Conservation (phyloP, 2,797 vertebrate genomes). For the Clarias laeviceps region DNA sequence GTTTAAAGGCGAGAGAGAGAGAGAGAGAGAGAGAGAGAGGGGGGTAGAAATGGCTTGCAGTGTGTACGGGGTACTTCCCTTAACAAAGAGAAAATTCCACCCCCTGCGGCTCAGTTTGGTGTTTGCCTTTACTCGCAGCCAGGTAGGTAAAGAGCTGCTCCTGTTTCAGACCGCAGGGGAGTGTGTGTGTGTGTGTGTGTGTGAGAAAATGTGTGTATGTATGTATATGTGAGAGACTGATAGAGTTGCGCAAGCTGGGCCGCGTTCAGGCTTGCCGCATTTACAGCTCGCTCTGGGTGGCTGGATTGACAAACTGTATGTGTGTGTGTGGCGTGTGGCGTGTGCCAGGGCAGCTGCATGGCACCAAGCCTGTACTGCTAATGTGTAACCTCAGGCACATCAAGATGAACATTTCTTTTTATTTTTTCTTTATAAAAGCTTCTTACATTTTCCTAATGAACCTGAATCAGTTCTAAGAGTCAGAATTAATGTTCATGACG, state of each 20-base stretch:
- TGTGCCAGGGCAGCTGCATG: slow-evolving; percentile 73
- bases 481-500: too few relatives aligned
- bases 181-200: slow-evolving; percentile 20
- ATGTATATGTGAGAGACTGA: slow-evolving; percentile 17
- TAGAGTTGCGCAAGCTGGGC: slow-evolving; percentile 42
- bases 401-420: slow-evolving; percentile 63
- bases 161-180: slow-evolving; percentile 70
- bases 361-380: slow-evolving; percentile 64
- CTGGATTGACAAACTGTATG: slow-evolving; percentile 30
- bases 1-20: slow-evolving; percentile 54
- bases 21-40: not conserved
- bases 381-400: slow-evolving; percentile 66
- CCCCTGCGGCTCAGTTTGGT: slow-evolving; percentile 63
- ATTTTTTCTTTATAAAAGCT: slow-evolving; percentile 21
- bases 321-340: slow-evolving; percentile 34
- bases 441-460: slow-evolving; percentile 54
- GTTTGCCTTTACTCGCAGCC: slow-evolving; percentile 68
- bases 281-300: slow-evolving; percentile 44
- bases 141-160: slow-evolving; percentile 62
- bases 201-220: slow-evolving; percentile 50
- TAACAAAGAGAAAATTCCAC: slow-evolving; percentile 70
- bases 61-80: slow-evolving; percentile 59
- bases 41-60: not conserved
- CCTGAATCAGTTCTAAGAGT: slow-evolving; percentile 38
- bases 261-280: slow-evolving; percentile 42